These are phyloP conservation scores for Takifugu flavidus DNA, from an alignment of 2,113 vertebrate genomes.

Conservation along the genomic window DNA sequence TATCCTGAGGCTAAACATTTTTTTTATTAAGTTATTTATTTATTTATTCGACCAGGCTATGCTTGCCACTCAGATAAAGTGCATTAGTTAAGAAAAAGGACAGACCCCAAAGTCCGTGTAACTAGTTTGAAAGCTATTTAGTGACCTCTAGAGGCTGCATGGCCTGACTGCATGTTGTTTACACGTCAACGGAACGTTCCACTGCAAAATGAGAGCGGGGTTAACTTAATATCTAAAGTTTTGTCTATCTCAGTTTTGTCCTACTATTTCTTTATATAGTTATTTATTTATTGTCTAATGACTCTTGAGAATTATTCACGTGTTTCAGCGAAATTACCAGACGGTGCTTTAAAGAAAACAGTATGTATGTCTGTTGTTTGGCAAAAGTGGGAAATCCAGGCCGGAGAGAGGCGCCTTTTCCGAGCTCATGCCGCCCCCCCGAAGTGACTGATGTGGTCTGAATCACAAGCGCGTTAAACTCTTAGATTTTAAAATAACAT, in stretches of 20 bases:
- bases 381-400: constrained; percentile 10
- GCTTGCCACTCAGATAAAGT: no score
- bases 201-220: neutral
- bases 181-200: constrained; percentile 35
- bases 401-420: constrained; percentile 56
- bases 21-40: no score
- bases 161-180: neutral
- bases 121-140: constrained; percentile 6
- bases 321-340: neutral
- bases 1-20: constrained; percentile 21
- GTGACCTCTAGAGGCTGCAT: constrained; percentile 26
- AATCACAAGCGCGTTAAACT: neutral
- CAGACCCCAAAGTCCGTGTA: no score
- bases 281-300: neutral
- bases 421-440: constrained; percentile 31
- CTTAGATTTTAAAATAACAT: neutral
- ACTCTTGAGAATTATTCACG: neutral
- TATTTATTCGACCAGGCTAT: no score
- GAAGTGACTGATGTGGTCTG: neutral
- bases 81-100: neutral
- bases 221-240: accelerated
- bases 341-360: neutral
- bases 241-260: accelerated
- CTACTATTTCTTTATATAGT: neutral
- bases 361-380: neutral